A percentile compares a stretch with the other conserved stretches of the same genome.
These are phyloP conservation scores for Scolopax bukidnonensis DNA, from an alignment of 2,797 vertebrate species.

Conservation along the genomic window DNA sequence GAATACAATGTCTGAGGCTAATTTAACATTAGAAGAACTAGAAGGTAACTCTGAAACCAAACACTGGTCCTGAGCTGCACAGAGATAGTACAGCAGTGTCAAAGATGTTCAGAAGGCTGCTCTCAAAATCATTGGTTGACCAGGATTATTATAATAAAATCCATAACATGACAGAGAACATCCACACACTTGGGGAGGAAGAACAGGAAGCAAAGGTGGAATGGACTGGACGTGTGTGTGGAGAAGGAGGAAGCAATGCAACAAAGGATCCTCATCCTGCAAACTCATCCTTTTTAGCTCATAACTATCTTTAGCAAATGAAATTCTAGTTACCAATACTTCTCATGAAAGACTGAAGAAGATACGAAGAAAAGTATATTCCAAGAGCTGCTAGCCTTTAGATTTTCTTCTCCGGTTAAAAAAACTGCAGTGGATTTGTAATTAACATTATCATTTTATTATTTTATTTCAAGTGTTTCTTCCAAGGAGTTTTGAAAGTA, in stretches of 20 bases:
- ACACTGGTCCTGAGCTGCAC: not conserved
- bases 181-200: not conserved
- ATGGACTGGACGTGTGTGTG: not conserved
- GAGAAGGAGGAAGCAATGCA: not conserved
- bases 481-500: not conserved
- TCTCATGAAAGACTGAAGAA: not conserved
- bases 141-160: not conserved
- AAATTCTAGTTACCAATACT: not conserved
- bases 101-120: not conserved
- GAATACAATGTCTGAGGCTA: not conserved
- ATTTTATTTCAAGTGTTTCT: not conserved
- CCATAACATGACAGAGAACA: not conserved
- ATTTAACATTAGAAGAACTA: not conserved
- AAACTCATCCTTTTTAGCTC: not conserved
- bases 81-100: not conserved
- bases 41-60: not conserved
- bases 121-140: not conserved
- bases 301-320: not conserved
- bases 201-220: not conserved
- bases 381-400: not conserved
- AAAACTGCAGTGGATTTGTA: not conserved
- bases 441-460: not conserved
- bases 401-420: not conserved
- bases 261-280: not conserved
- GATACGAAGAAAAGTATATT: not conserved